Percentiles rank a stretch among this genome's conserved stretches.
These are phyloP conservation scores for Phacellophora camtschatica DNA, from an alignment of 30 jellyfish, hydroid and myxozoan species.

Conservation along the genomic window DNA sequence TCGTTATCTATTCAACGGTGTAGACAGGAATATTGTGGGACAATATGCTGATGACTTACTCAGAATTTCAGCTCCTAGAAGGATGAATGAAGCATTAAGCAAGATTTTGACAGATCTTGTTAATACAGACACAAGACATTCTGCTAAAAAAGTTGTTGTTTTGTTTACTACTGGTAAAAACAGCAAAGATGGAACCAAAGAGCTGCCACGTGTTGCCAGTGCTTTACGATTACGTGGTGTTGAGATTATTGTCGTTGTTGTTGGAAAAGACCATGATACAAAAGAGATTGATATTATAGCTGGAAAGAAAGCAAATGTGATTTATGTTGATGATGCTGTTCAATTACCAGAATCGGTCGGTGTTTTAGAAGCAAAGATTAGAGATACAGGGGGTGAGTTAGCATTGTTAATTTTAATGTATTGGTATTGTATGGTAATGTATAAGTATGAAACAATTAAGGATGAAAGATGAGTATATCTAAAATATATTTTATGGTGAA, in stretches of 20 bases:
- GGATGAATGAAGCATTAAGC: conserved; percentile 72
- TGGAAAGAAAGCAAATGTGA: conserved; percentile 23
- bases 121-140: neutral
- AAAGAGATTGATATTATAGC: conserved; percentile 35
- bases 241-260: conserved; percentile 58
- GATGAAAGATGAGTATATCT: too few relatives aligned
- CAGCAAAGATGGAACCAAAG: conserved; percentile 46
- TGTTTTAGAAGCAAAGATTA: conserved; percentile 49
- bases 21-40: neutral
- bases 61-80: conserved; percentile 69
- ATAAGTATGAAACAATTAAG: too few relatives aligned
- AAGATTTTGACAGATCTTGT: conserved; percentile 34
- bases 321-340: conserved; percentile 33
- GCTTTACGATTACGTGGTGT: conserved; percentile 62
- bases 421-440: too few relatives aligned
- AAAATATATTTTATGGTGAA: too few relatives aligned
- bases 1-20: neutral
- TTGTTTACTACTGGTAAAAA: conserved; percentile 68
- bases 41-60: neutral
- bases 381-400: conserved; percentile 53
- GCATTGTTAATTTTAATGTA: too few relatives aligned
- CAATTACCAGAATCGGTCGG: conserved; percentile 53
- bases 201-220: conserved; percentile 46
- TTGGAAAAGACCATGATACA: conserved; percentile 47
- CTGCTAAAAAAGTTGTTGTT: conserved; percentile 19